A percentile compares a stretch with the other conserved stretches of the same genome.
phyloP scores from a whole-genome alignment of 2,113 vertebrate genomes.

The Scalopus aquaticus region DNA sequence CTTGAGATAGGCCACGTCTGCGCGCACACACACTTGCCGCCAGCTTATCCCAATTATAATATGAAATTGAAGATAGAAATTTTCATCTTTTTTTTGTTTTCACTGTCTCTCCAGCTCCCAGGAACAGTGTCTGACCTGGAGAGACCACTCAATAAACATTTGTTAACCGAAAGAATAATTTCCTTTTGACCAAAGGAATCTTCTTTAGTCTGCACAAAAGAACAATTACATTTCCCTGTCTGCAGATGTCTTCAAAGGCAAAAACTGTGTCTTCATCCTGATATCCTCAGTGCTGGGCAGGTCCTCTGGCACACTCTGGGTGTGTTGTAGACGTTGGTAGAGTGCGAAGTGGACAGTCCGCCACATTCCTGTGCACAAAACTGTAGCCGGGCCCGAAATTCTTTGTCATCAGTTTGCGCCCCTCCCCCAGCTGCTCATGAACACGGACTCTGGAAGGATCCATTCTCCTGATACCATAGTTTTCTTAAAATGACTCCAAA shows the following conservation, averaged over 20 bases:
- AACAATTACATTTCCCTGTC: neutral
- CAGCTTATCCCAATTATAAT: neutral
- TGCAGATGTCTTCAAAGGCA: neutral
- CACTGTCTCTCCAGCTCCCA: neutral
- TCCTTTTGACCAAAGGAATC: neutral
- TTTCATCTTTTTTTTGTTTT: neutral
- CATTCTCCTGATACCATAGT: neutral
- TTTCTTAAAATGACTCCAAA: slow-evolving; percentile 11
- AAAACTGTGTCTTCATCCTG: neutral
- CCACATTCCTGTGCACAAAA: neutral
- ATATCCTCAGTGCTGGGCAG: neutral
- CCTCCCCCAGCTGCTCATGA: neutral
- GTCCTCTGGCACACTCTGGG: neutral
- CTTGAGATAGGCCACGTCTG: neutral
- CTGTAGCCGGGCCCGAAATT: neutral
- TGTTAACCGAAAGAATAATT: slow-evolving; percentile 7
- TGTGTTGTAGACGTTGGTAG: neutral
- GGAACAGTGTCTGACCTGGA: neutral
- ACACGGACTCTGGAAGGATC: neutral
- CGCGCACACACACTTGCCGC: neutral
- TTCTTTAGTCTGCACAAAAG: too few relatives aligned
- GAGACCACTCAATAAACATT: neutral
- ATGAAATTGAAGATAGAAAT: neutral
- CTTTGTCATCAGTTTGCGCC: neutral
- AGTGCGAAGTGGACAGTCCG: neutral